These are phyloP conservation scores for Melanostoma mellinum DNA, from an alignment of 2,888 invertebrate genomes.

Conservation along the genomic window DNA sequence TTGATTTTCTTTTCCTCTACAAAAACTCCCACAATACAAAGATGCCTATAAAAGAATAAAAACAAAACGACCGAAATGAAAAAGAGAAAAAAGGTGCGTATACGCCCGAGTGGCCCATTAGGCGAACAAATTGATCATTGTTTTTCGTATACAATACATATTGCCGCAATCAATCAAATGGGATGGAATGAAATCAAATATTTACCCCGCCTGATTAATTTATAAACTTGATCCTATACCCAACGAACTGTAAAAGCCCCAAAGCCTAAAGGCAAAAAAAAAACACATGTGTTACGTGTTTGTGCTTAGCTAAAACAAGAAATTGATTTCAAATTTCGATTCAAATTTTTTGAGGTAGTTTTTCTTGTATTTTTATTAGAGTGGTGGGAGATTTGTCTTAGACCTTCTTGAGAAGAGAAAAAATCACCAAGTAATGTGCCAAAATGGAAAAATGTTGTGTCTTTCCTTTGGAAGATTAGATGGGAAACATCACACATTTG, in stretches of 20 bases:
- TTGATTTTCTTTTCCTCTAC: no score
- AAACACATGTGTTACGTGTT: neutral
- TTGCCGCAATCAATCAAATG: conserved; percentile 70
- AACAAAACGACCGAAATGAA: neutral
- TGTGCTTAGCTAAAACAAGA: conserved; percentile 1
- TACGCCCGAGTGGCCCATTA: conserved; percentile 60
- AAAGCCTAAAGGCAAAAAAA: conserved; percentile 3
- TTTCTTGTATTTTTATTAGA: conserved; percentile 1
- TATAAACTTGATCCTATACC: conserved; percentile 65
- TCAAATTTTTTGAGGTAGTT: conserved; percentile 19
- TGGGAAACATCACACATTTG: neutral
- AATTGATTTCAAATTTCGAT: conserved; percentile 64
- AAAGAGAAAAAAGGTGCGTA: conserved; percentile 46
- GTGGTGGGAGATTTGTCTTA: neutral
- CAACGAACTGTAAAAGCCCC: conserved; percentile 61
- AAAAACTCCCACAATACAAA: no score
- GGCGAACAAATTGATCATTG: conserved; percentile 62
- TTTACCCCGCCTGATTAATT: conserved; percentile 70
- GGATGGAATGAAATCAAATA: conserved; percentile 69
- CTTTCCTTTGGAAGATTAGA: conserved; percentile 10
- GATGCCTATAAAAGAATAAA: conserved; percentile 1
- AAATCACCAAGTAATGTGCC: neutral
- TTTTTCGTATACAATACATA: conserved; percentile 26
- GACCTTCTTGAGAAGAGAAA: no score
- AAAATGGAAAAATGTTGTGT: conserved; percentile 20